Evolutionary conservation across 2,113 vertebrate species (phyloP).

Genomic region (Cinclus cinclus): DNA sequence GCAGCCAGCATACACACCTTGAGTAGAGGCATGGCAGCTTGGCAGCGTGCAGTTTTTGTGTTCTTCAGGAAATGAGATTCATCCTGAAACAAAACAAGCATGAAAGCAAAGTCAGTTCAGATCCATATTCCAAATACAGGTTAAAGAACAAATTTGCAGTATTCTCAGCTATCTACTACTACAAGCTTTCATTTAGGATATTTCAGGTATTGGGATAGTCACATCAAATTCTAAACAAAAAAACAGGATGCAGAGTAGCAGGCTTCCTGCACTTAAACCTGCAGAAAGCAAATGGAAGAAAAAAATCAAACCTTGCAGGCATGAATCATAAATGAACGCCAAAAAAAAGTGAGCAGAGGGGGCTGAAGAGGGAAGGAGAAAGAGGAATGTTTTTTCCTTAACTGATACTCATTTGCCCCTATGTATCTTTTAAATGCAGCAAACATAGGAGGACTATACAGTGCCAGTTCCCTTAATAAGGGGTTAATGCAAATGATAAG

Average conservation of each 20-base stretch:
- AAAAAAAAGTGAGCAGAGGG: not conserved
- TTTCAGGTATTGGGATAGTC: not conserved
- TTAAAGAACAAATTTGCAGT: not conserved
- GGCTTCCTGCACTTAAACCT: not conserved
- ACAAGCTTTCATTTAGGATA: not conserved
- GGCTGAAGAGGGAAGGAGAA: not conserved
- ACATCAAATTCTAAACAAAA: not conserved
- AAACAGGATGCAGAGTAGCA: not conserved
- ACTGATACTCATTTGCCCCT: not conserved
- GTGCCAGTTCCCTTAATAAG: not conserved
- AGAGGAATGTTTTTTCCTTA: not conserved
- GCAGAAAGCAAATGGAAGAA: not conserved
- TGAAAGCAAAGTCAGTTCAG: not conserved
- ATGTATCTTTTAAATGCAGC: not conserved
- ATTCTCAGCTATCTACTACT: not conserved
- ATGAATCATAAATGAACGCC: not conserved
- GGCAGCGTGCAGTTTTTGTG: slow-evolving; percentile 90
- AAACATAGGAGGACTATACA: not conserved
- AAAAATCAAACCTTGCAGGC: not conserved
- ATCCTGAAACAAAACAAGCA: slow-evolving; percentile 79
- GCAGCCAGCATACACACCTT: slow-evolving; percentile 79
- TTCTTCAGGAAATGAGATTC: slow-evolving; percentile 98
- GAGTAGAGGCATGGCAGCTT: slow-evolving; percentile 87
- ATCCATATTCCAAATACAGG: not conserved
- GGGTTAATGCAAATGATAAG: slow-evolving; percentile 38